Evolutionary conservation across 2,113 vertebrate species (phyloP), one percentile per base, ranked within the genome.

Genomic region (Pelecanoides urinatrix): DNA sequence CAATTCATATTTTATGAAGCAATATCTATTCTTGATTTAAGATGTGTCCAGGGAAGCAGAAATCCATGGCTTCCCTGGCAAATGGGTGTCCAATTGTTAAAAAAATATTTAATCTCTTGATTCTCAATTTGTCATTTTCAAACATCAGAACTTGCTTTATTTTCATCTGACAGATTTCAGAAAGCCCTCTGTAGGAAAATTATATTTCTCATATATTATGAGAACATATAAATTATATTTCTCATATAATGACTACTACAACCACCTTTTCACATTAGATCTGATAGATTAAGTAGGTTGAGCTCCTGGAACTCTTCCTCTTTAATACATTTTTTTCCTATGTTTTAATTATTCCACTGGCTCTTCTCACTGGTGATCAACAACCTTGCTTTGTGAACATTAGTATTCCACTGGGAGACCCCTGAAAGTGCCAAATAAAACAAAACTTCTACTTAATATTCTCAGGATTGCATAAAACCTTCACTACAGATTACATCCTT

Each of bases 331-430:
- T 74, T 95, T 94, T 94, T 94, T 86, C 38, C 32, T 55, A 44
- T 42, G 68, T 56, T 94, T 94, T 89, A 94, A 94, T 87, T 94
- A 94, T 96, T 89, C 70, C 62, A 42, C 61, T 91, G 65, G n/a
- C 74, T 94, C 10, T 87, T 92, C 71, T 90, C 38, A 45, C 22
- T 26, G 18, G 63, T 86, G 77, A 92, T 93, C 90, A 94, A 94
- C 82, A 86, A 19, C 34, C 23, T 63, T 79, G 38, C 49, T 83
- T 16, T 94, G 67, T 47, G 75, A 88, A 88, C n/a, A 92, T 90
- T 30, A 86, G 55, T 83, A 55, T 93, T 93, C 63, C 38, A 67
- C 36, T 47, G 23, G 42, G 88, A 92, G 63, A 80, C 16, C 52
- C 67, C 79, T 59, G 52, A 71, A 90, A 95, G 45, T 67, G 59